Base-by-base conservation (phyloP, 2,888 invertebrate genomes). In the Adineta ricciae region DNA sequence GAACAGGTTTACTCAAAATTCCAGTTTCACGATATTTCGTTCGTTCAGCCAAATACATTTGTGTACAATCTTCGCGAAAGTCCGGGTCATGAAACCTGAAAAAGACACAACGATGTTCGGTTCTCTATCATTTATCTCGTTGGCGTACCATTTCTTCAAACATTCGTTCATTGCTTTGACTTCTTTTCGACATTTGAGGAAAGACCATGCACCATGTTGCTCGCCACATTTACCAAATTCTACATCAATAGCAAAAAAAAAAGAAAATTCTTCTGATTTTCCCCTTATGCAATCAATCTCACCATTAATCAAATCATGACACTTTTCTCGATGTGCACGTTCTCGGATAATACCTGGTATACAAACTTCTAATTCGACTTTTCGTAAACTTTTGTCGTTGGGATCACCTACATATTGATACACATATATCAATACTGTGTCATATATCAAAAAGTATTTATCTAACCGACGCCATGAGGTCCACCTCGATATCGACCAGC, bases 341-440 rank as follows among this genome's bases (percentile, higher is more conserved):
- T 95, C 94, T 87, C 96, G 92, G 92, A 97, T 94, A 88, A 94
- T 93, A 90, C 96, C 94, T 0, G 96, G 95, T 89, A 98, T 94
- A 87, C 96, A 89, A 32, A 97, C 93, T 89, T 96, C 95, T 36
- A 91, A 91, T 91, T 98, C 98, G 4, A 97, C 95, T 92, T 93
- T 95, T 88, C 97, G 92, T 84, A 98, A 90, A n/a, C 92, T 91
- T 88, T 89, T 92, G 90, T 97, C 96, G 87, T 94, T 92, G 2
- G 96, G 96, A 91, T 96, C 95, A 86, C 95, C 95, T 95, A 85
- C 5, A 78, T 4, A 78, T 11, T 11, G 32, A n/a, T n/a, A 46
- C 5, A 64, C 32, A 36, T 19, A 41, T 41, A 24, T 64, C 24
- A 64, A 64, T 11, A 24, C 27, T 27, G 2, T n/a, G 5, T 7